Evolutionary conservation across 2,888 invertebrate genomes (phyloP), one percentile per base, ranked within the genome.

Genomic region (Catocala nupta): DNA sequence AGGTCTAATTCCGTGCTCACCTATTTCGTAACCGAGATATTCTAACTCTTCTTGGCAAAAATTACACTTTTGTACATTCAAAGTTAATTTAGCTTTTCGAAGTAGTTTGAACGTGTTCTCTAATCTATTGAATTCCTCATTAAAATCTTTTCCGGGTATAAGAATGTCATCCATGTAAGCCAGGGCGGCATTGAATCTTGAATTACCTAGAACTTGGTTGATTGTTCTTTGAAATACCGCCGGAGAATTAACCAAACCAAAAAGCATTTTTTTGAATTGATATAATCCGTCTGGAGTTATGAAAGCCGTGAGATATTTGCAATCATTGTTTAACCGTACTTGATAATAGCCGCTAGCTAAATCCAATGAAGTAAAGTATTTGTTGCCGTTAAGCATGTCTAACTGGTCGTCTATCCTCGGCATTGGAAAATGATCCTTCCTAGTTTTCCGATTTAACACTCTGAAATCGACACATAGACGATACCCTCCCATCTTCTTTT

Each of bases 321-420:
- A 9, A 9, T 43, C 10, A 9, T 43, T 11, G 9, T 11, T 7
- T 5, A 52, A 7, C 5, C 13, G 42, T 39, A 52, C 39, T 16
- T 52, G 52, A 9, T 52, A 52, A 42, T 52, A 52, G 1, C 52
- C 52, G 9, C 42, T 42, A 10, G 52, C 12, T 11, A 52, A 13
- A 42, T 52, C 52, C 5, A 52, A 16, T 11, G 39, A 12, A 12
- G 16, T 16, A 9, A 42, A 52, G 13, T 42, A 52, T 13, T 42
- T 52, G 13, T 42, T 52, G 42, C 52, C 52, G 16, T 9, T 42
- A 8, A 52, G 16, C 7, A 42, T 8, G 16, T 52, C 52, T 9
- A 52, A 9, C 36, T 52, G 52, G 36, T 52, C 52, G 16, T 52
- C 52, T 12, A 52, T 52, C 7, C 39, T 7, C 5, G 52, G 52